Base-by-base conservation (phyloP, 2,797 vertebrate species). In the Rhincodon typus region DNA sequence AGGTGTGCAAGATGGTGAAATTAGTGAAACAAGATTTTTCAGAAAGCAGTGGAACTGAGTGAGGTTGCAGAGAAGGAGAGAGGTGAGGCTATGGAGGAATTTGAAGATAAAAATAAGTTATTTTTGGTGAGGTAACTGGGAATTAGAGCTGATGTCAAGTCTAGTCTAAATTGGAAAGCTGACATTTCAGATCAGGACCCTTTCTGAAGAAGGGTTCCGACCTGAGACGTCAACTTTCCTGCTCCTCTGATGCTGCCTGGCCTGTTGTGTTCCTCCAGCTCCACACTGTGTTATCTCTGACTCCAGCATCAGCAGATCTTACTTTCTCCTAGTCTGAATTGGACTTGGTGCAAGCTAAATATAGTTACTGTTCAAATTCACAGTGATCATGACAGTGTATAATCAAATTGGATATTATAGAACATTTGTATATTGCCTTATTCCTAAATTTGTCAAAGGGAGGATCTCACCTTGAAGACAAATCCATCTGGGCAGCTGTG, bases 401-500 rank as follows among this genome's bases (percentile, higher is more conserved):
- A 10, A 21, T 42, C 38, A 93, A 62, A 42, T 69, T 66, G 21
- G 12, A 10, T 93, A 42, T 69, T 93, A 42, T 10, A 66, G n/a
- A 93, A 93, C 10, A 67, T 3, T 93, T 38, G n/a, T 4, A 42
- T 8, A 69, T 69, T 93, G 34, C 7, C 62, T 69, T 38, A 46
- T 84, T 46, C 21, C 21, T 91, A 4, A 13, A 57, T n/a, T n/a
- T 74, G 94, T 72, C 70, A 34, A 53, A 95, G 46, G 34, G 72
- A 17, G n/a, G 50, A 77, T 53, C 96, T 98, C 98, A 99, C 99
- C 98, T 98, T 99, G 97, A 99, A 98, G 96, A 99, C 96, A 72
- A 99, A 99, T 96, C 98, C 98, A 96, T 99, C 98, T 0, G 99
- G 99, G 97, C 99, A 99, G 42, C 98, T 98, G 95, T 99, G 99